Conservation (phyloP, 2,888 invertebrate species). For the Zaprionus bogoriensis region DNA sequence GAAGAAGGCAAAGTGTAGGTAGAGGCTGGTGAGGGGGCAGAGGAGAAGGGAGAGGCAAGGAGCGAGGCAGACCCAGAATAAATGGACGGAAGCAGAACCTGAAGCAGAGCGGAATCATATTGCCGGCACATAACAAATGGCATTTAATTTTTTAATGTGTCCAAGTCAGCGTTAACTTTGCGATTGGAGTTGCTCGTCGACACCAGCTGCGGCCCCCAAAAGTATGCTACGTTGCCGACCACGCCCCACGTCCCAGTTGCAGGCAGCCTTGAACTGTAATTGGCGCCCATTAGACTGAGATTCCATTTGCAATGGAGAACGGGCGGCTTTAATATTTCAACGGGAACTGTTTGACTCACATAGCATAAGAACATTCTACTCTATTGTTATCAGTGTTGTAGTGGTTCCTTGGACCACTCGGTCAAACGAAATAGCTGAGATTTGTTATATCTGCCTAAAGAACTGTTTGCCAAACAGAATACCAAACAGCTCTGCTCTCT, state of each 20-base stretch:
- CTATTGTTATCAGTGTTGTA: too few relatives aligned
- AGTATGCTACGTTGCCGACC: slow-evolving; percentile 17
- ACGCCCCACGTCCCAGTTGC: neutral
- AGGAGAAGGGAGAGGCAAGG: slow-evolving; percentile 3
- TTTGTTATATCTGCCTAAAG: too few relatives aligned
- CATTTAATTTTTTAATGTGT: slow-evolving; percentile 35
- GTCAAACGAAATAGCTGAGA: too few relatives aligned
- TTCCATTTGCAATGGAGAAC: neutral
- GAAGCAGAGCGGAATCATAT: slow-evolving; percentile 11
- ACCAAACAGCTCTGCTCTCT: too few relatives aligned
- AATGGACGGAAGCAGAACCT: slow-evolving; percentile 2
- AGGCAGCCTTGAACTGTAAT: slow-evolving; percentile 19
- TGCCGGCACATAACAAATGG: slow-evolving; percentile 33
- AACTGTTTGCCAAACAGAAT: too few relatives aligned
- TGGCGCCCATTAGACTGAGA: slow-evolving; percentile 14
- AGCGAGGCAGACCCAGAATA: neutral
- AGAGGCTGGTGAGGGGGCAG: slow-evolving; percentile 5
- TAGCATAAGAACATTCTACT: too few relatives aligned
- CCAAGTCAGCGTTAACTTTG: slow-evolving; percentile 2
- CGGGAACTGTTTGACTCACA: too few relatives aligned
- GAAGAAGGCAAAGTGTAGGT: too few relatives aligned
- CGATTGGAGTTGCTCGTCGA: neutral
- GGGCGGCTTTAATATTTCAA: neutral
- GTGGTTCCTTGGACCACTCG: too few relatives aligned
- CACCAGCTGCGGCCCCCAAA: slow-evolving; percentile 14